Conservation (phyloP, 2,888 invertebrate species). For the Drosophila anomelani region DNA sequence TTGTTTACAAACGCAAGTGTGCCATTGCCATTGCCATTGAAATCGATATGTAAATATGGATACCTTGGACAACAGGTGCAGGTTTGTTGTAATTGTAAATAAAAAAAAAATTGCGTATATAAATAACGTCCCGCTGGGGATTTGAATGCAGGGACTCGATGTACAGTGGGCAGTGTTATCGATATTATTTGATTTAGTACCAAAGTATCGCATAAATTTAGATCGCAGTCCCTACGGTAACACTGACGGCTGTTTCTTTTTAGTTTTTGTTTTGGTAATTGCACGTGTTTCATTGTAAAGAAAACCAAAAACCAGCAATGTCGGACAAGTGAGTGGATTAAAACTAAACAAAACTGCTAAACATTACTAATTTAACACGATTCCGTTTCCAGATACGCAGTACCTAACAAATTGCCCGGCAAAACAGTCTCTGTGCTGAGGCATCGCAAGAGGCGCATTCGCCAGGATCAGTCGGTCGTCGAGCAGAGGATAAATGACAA, state of each 20-base stretch:
- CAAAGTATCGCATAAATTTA: too few species aligned
- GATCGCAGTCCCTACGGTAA: not conserved
- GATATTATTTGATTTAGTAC: too few species aligned
- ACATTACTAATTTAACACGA: not conserved
- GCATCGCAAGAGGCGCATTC: conserved; percentile 84
- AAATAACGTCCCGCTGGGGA: not conserved
- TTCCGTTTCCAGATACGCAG: conserved; percentile 80
- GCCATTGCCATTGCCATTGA: not conserved
- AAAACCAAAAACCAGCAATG: conserved; percentile 60
- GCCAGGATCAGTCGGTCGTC: conserved; percentile 80
- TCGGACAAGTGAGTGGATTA: conserved; percentile 79
- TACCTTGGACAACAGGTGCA: not conserved
- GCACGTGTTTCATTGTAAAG: conserved; percentile 63
- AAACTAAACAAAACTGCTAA: not conserved
- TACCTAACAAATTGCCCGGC: conserved; percentile 84
- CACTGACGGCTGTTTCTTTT: conserved; percentile 41
- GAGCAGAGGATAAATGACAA: conserved; percentile 80
- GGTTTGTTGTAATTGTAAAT: not conserved
- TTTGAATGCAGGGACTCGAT: not conserved
- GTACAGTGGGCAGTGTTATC: too few species aligned
- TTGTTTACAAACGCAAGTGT: conserved; percentile 14
- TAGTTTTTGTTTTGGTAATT: conserved; percentile 71
- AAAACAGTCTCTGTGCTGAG: conserved; percentile 84
- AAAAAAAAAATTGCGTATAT: not conserved
- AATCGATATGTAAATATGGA: not conserved